These are phyloP conservation scores for Oenanthe melanoleuca DNA, from an alignment of 2,113 vertebrate genomes.

Conservation along the genomic window DNA sequence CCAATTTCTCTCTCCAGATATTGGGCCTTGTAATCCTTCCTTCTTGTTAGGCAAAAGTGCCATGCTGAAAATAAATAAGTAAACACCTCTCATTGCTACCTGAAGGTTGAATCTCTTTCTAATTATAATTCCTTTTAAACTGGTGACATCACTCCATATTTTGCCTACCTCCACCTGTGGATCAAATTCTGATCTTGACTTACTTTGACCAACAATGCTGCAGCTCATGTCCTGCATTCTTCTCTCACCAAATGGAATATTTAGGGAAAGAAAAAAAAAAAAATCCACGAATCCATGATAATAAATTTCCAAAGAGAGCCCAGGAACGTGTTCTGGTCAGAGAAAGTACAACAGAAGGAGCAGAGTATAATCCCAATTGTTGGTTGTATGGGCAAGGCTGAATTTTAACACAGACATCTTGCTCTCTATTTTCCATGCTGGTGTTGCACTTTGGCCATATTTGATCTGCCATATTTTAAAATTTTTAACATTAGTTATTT, in stretches of 20 bases:
- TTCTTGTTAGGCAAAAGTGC: background rate
- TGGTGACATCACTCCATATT: background rate
- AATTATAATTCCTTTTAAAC: conserved; percentile 15
- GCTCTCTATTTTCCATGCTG: background rate
- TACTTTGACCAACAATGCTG: background rate
- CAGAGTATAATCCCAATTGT: background rate
- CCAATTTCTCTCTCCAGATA: background rate
- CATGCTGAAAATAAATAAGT: conserved; percentile 5
- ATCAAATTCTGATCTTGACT: background rate
- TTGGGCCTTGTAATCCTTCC: background rate
- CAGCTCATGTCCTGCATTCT: background rate
- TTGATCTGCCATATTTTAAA: background rate
- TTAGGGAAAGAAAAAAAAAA: background rate
- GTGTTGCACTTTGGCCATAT: accelerated
- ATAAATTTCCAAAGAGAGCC: background rate
- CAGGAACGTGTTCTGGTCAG: too few relatives aligned
- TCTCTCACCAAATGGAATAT: background rate
- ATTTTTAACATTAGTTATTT: background rate
- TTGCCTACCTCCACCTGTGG: background rate
- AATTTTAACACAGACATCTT: background rate
- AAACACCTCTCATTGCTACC: background rate
- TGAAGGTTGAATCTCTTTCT: background rate
- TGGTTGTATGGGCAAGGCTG: background rate
- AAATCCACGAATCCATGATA: background rate
- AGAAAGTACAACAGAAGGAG: background rate